Base-by-base conservation (phyloP, 1,140 invertebrate species). In the Brevipalpus yothersi region DNA sequence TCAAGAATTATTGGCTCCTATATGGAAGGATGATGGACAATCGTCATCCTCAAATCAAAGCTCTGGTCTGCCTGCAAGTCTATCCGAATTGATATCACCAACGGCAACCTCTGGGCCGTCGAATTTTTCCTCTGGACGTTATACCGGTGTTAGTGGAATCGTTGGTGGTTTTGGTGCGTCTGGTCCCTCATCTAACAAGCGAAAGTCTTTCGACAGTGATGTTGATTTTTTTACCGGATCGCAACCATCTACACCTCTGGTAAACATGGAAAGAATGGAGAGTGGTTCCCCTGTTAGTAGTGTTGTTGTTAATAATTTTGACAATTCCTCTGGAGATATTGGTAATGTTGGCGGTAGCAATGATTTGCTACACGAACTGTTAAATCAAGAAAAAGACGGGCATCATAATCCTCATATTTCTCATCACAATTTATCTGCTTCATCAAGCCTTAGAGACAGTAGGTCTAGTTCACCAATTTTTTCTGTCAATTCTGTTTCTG, bases 341-440 rank as follows among this genome's bases (percentile, higher is more conserved):
- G 45, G 39, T n/a, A 21, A 15, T 15, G 60, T 55, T 53, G 11
- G 11, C 10, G 47, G 49, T 43, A 58, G 40, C 59, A 40, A 66
- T 49, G 58, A 63, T 23, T 63, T 66, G 17, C 59, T 66, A 12
- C 57, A 61, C 13, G 65, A 66, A 60, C 60, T 66, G 17, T 56
- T 66, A 9, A 63, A 66, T 23, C 59, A 63, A 23, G 65, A 65
- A 8, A 63, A 66, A 23, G 59, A 62, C 11, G 58, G 60, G 4
- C 49, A 62, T 42, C 19, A 53, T 21, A 21, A 45, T 41, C n/a
- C 13, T n/a, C 39, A 17, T 10, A 23, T n/a, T 41, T 11, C 10
- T 10, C 47, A 23, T 17, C n/a, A 51, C n/a, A 51, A 17, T n/a
- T 51, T 19, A 51, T n/a, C 12, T n/a, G 10, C 49, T 13, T 13